Conservation (phyloP, 2,797 vertebrate species). For the Anabas testudineus region DNA sequence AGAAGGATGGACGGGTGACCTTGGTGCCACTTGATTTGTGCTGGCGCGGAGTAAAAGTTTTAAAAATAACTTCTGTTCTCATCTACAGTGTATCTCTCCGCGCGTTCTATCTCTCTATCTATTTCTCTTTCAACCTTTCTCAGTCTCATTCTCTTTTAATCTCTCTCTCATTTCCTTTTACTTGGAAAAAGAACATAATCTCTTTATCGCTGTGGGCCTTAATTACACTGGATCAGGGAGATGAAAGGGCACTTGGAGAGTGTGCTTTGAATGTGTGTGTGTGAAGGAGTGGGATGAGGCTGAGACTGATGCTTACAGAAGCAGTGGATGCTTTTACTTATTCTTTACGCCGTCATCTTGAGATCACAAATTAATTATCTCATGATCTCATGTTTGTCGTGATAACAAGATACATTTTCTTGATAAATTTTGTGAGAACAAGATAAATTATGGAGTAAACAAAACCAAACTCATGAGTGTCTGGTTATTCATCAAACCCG, state of each 20-base stretch:
- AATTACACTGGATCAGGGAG: constrained; percentile 73
- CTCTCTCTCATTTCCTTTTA: constrained; percentile 47
- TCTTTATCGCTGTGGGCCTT: constrained; percentile 72
- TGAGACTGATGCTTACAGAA: constrained; percentile 53
- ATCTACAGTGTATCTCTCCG: constrained; percentile 22
- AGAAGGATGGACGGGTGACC: constrained; percentile 60
- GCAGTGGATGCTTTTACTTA: too few species aligned
- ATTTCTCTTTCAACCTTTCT: constrained; percentile 40
- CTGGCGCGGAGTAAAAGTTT: constrained; percentile 58
- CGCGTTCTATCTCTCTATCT: constrained; percentile 45
- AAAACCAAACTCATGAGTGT: too few species aligned
- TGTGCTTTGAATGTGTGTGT: constrained; percentile 37
- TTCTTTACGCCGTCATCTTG: too few species aligned
- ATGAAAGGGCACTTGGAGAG: constrained; percentile 57
- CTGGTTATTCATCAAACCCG: too few species aligned
- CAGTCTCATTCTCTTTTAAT: constrained; percentile 31
- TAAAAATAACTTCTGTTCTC: constrained; percentile 58
- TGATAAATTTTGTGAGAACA: too few species aligned
- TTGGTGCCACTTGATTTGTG: constrained; percentile 55
- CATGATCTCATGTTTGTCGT: too few species aligned
- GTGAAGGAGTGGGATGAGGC: constrained; percentile 35
- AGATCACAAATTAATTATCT: too few species aligned
- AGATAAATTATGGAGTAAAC: too few species aligned
- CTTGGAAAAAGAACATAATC: constrained; percentile 68
- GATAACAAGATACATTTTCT: too few species aligned